Base-by-base conservation (phyloP, 2,797 vertebrate genomes). In the Anableps anableps region DNA sequence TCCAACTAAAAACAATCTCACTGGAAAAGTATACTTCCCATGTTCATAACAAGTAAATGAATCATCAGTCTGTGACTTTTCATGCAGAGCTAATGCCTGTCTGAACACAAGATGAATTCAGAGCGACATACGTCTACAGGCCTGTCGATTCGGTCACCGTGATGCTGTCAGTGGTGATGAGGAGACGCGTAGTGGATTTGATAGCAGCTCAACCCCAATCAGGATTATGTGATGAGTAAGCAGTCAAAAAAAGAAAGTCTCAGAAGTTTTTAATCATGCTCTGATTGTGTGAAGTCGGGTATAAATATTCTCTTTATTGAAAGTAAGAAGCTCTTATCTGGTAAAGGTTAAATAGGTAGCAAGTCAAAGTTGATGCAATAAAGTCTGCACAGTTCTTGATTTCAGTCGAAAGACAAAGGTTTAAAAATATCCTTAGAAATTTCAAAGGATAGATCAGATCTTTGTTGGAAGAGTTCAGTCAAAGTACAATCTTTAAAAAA, bases 401-500 rank as follows among this genome's bases (percentile, higher is more conserved):
- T 82, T 50, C 41, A 76, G 58, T 72, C 62, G 29, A 78, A 76
- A 48, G n/a, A 1, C 19, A 31, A n/a, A 74, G 72, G 76, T 82
- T 80, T 77, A n/a, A 74, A 80, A 76, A 81, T 1, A 66, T 43
- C 72, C 76, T 16, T 38, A 62, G 68, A 51, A 73, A 78, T 75
- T 82, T 75, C 79, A 62, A 75, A 83, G 81, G 81, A 72, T 31
- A 60, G 78, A 86, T 83, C 66, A 64, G 29, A 66, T 79, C 78
- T 89, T 84, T 83, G 79, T 76, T 43, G 60, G 68, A 34, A 8
- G 58, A 78, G 87, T 92, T 94, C 85, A 91, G 38, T 74, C 80
- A 36, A 81, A 89, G 92, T 84, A 72, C 64, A 26, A 80, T 88
- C 84, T 85, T 89, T 85, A 89, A 90, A 90, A n/a, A 88, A 88